These are phyloP conservation scores for Linyphia triangularis DNA, from an alignment of 2,888 invertebrate genomes.

Conservation along the genomic window DNA sequence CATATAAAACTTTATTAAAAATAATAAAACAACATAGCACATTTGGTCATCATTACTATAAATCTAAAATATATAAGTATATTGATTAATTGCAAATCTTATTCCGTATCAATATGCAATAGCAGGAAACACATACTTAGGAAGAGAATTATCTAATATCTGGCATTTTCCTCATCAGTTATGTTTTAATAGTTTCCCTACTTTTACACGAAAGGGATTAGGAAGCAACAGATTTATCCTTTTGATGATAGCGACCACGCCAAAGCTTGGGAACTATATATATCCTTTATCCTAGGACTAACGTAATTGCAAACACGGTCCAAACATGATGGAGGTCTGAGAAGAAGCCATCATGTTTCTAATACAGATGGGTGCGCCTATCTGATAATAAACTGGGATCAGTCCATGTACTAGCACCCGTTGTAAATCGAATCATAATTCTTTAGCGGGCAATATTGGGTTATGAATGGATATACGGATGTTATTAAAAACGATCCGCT, in stretches of 20 bases:
- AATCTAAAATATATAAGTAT: no score
- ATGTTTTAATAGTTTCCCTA: slow-evolving; percentile 8
- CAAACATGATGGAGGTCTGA: slow-evolving; percentile 26
- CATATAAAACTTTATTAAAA: no score
- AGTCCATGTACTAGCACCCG: background rate
- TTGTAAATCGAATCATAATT: slow-evolving; percentile 49
- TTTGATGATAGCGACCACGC: slow-evolving; percentile 46
- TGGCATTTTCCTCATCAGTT: background rate
- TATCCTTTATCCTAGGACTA: slow-evolving; percentile 44
- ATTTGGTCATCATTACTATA: no score
- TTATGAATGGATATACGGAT: slow-evolving; percentile 41
- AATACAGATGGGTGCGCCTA: slow-evolving; percentile 21
- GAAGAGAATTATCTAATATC: background rate
- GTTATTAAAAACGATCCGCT: slow-evolving; percentile 36
- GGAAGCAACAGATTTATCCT: slow-evolving; percentile 28
- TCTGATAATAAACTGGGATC: slow-evolving; percentile 43
- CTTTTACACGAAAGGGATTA: slow-evolving; percentile 30
- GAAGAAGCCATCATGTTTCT: slow-evolving; percentile 30
- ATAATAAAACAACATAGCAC: no score
- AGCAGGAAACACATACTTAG: no score
- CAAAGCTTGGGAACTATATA: slow-evolving; percentile 10
- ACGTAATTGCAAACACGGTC: slow-evolving; percentile 42
- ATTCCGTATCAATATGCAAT: no score
- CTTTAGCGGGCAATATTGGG: slow-evolving; percentile 8
- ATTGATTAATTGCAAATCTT: no score